phyloP scores from a whole-genome alignment of 2,113 vertebrate genomes.

The Hippocampus barbouri region DNA sequence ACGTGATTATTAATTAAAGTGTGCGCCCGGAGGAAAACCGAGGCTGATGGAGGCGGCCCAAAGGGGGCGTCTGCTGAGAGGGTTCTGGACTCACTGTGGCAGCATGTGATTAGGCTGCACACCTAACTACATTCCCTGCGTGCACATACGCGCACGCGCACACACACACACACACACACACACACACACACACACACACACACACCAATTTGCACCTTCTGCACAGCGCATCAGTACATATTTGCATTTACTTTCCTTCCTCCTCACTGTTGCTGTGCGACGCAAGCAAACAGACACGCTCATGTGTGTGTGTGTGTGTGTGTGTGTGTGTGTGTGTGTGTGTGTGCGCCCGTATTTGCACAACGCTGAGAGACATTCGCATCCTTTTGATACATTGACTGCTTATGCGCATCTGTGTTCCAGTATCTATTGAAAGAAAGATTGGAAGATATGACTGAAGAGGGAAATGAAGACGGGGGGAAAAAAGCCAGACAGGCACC shows the following conservation, averaged over 20 bases:
- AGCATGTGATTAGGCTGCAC: slow-evolving; percentile 57
- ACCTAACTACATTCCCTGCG: slow-evolving; percentile 7
- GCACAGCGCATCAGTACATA: slow-evolving; percentile 8
- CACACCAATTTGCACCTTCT: background rate
- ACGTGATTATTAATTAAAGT: slow-evolving; percentile 74
- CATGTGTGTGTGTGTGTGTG: background rate
- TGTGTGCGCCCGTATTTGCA: background rate
- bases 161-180: background rate
- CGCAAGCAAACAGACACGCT: slow-evolving; percentile 3
- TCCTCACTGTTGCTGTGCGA: slow-evolving; percentile 6
- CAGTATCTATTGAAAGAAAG: background rate
- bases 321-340: too few relatives aligned
- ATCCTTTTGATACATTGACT: background rate
- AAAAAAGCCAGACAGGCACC: background rate
- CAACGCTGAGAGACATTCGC: background rate
- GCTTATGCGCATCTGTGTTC: slow-evolving; percentile 7
- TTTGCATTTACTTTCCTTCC: background rate
- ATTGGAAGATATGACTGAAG: background rate
- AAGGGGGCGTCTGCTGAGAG: slow-evolving; percentile 57
- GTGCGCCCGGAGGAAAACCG: slow-evolving; percentile 60
- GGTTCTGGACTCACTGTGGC: slow-evolving; percentile 52
- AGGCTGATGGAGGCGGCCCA: slow-evolving; percentile 47
- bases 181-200: background rate
- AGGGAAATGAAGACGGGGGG: slow-evolving; percentile 7
- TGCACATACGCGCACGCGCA: slow-evolving; percentile 6